Conservation (phyloP, 2,797 vertebrate genomes). For the Heterohyrax brucei region DNA sequence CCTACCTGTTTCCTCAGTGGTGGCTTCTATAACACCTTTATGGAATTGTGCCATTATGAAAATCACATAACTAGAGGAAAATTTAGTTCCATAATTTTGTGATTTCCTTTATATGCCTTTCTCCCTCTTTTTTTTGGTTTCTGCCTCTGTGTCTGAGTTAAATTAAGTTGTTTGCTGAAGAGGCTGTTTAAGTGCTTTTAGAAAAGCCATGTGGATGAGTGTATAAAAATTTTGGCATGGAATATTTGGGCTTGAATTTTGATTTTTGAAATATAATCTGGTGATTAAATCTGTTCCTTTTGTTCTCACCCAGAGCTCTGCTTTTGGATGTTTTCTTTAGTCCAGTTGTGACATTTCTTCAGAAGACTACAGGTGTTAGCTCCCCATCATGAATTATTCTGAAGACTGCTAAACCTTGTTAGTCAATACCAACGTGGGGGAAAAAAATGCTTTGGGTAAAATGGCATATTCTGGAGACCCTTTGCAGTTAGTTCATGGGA, state of each 20-base stretch:
- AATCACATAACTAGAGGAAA: background rate
- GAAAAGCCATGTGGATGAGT: background rate
- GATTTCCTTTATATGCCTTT: background rate
- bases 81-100: background rate
- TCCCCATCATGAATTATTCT: background rate
- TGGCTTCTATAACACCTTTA: background rate
- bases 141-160: background rate
- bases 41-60: background rate
- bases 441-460: conserved; percentile 31
- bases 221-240: background rate
- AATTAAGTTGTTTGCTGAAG: conserved; percentile 43
- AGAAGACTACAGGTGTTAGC: background rate
- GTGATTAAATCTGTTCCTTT: background rate
- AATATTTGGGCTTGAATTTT: conserved; percentile 22
- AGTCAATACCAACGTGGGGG: background rate
- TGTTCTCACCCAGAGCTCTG: conserved; percentile 20
- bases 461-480: background rate
- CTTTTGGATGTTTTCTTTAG: conserved; percentile 46
- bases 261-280: background rate
- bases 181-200: conserved; percentile 3
- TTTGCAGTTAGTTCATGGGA: background rate
- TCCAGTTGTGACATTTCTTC: background rate
- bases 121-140: no score
- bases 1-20: background rate
- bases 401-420: background rate